Evolutionary conservation across 2,797 vertebrate genomes (phyloP).

Genomic region (Pangasius mekongensis): DNA sequence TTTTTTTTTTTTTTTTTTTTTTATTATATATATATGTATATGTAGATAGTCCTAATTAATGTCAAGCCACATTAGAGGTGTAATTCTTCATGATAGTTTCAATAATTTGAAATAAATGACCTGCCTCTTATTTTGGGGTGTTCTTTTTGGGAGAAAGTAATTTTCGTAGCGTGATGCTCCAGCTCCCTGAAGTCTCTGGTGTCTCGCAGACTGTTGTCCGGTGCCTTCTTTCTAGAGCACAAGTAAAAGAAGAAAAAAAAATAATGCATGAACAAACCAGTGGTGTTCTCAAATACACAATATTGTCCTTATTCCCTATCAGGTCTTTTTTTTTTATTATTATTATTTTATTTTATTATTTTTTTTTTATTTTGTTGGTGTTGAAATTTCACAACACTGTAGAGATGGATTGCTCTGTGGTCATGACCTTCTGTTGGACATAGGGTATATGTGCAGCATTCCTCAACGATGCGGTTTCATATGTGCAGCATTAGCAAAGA

Average conservation of each 20-base stretch:
- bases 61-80: slow-evolving; percentile 91
- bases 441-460: slow-evolving; percentile 95
- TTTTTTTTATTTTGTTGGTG: slow-evolving; percentile 86
- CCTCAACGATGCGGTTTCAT: slow-evolving; percentile 95
- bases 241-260: slow-evolving; percentile 63
- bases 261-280: slow-evolving; percentile 86
- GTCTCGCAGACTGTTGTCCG: slow-evolving; percentile 85
- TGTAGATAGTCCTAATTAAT: slow-evolving; percentile 82
- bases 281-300: slow-evolving; percentile 85
- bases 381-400: slow-evolving; percentile 91
- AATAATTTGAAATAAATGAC: slow-evolving; percentile 67
- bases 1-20: slow-evolving; percentile 58
- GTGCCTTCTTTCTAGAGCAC: slow-evolving; percentile 87
- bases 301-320: slow-evolving; percentile 82
- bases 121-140: slow-evolving; percentile 67
- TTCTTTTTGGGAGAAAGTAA: slow-evolving; percentile 24
- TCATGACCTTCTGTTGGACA: slow-evolving; percentile 96
- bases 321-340: slow-evolving; percentile 80
- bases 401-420: slow-evolving; percentile 96
- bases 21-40: slow-evolving; percentile 77
- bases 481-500: slow-evolving; percentile 90
- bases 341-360: slow-evolving; percentile 57
- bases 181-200: slow-evolving; percentile 66
- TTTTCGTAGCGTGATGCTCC: slow-evolving; percentile 34
- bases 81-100: slow-evolving; percentile 71